phyloP scores from a whole-genome alignment of 2,113 vertebrate genomes.

The Bambusicola thoracicus region DNA sequence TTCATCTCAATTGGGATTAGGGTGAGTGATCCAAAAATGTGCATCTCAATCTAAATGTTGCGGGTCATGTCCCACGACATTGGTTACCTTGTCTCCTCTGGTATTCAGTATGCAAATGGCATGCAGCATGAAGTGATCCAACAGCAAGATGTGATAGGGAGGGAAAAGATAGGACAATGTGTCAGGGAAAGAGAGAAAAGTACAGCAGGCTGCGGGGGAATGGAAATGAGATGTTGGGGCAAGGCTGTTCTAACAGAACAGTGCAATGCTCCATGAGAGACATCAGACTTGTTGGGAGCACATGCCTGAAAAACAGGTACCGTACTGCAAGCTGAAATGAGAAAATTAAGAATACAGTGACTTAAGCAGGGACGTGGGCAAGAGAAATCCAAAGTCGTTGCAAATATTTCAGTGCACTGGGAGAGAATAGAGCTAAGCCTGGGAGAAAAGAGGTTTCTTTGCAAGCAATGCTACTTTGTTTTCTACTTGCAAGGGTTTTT shows the following conservation, averaged over 20 bases:
- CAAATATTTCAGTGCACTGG: background rate
- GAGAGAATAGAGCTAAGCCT: background rate
- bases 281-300: fast-evolving
- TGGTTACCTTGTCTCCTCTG: conserved; percentile 54
- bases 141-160: conserved; percentile 36
- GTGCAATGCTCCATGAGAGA: background rate
- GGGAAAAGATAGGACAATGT: conserved; percentile 19
- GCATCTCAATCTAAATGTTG: conserved; percentile 26
- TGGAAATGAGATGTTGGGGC: background rate
- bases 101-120: conserved; percentile 71
- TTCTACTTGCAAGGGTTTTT: background rate
- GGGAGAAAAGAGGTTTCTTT: background rate
- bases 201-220: background rate
- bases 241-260: background rate
- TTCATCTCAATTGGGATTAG: conserved; percentile 47
- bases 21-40: conserved; percentile 56
- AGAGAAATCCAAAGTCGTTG: background rate
- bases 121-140: conserved; percentile 55
- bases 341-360: background rate
- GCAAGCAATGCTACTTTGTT: background rate
- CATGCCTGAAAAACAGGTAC: fast-evolving
- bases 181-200: background rate
- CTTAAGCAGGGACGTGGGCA: fast-evolving
- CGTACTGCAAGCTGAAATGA: background rate
- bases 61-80: conserved; percentile 65